Conservation (phyloP, 53 echinoderm and acorn worm species). For the Zoroaster sp. region DNA sequence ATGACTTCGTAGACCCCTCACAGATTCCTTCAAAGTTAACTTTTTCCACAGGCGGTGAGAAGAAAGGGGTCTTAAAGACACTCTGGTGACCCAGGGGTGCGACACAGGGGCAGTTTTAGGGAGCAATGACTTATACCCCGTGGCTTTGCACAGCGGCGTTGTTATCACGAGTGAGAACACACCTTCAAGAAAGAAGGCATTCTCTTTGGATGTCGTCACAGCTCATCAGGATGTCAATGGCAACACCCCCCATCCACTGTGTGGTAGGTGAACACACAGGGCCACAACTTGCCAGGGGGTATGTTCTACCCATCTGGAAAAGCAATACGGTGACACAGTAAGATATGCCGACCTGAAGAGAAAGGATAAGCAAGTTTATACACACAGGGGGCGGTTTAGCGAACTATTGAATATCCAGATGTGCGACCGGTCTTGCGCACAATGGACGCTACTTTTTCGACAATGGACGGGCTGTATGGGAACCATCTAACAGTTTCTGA, state of each 20-base stretch:
- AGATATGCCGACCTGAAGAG: constrained; percentile 1
- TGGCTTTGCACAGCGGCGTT: background rate
- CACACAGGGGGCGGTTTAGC: constrained; percentile 10
- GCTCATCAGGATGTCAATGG: background rate
- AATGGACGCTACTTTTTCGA: constrained; percentile 27
- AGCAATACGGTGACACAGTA: background rate
- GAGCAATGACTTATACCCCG: constrained; percentile 25
- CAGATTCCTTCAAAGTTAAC: background rate
- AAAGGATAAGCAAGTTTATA: constrained; percentile 43
- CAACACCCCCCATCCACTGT: background rate
- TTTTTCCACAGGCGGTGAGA: background rate
- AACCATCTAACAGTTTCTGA: background rate
- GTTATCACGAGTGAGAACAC: background rate
- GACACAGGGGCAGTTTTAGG: background rate
- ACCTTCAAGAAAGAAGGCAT: background rate
- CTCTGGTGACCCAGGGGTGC: background rate
- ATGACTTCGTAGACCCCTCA: constrained; percentile 16
- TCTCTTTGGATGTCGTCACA: constrained; percentile 12
- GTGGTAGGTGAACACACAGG: background rate
- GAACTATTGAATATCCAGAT: constrained; percentile 21
- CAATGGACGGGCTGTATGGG: constrained; percentile 32
- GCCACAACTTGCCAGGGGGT: constrained; percentile 37
- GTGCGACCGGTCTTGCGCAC: constrained; percentile 2
- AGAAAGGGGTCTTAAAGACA: constrained; percentile 25
- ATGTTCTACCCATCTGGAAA: constrained; percentile 23